A percentile compares a stretch with the other conserved stretches of the same genome.
These are phyloP conservation scores for Bufo gargarizans DNA, from an alignment of 2,113 vertebrate species.

Conservation along the genomic window DNA sequence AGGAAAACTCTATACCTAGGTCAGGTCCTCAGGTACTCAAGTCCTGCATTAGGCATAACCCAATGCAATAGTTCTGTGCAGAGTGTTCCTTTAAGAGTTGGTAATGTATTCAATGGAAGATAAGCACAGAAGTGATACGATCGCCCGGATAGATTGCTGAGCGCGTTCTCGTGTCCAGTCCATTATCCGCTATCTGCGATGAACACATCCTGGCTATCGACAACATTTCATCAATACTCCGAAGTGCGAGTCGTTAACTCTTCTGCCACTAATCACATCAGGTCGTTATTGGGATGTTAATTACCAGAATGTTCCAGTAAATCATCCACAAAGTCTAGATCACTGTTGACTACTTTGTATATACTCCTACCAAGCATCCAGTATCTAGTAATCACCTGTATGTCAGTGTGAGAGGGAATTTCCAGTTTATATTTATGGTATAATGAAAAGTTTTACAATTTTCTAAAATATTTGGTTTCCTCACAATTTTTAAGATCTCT, in stretches of 20 bases:
- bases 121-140: not conserved
- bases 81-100: not conserved
- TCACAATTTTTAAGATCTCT: no score
- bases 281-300: slow-evolving; percentile 15
- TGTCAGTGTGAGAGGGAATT: no score
- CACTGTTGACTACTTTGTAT: not conserved
- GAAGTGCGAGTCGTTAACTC: not conserved
- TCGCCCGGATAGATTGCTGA: not conserved
- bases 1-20: no score
- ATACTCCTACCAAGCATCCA: not conserved
- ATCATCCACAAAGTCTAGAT: not conserved
- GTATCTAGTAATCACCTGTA: no score
- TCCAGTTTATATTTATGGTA: no score
- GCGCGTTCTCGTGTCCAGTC: not conserved
- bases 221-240: not conserved
- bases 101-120: not conserved
- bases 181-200: slow-evolving; percentile 25
- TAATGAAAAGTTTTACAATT: no score
- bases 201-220: not conserved
- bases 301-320: not conserved
- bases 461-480: no score
- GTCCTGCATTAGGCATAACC: no score
- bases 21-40: no score
- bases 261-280: not conserved
- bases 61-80: no score